Evolutionary conservation across 2,888 invertebrate species (phyloP), one percentile per base, ranked within the genome.

Genomic region (Drosophila pegasa): DNA sequence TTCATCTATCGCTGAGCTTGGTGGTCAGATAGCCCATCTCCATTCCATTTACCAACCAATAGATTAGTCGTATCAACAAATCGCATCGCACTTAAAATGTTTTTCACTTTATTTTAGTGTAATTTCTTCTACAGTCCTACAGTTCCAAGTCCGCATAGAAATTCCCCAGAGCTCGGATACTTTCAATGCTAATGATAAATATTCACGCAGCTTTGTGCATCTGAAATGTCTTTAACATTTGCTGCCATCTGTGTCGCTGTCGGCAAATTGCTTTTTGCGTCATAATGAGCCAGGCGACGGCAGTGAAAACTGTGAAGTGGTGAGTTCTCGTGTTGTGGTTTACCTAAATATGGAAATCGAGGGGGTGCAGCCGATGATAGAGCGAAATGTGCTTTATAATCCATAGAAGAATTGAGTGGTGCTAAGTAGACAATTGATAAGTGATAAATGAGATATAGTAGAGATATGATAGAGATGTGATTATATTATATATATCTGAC

Each of bases 261-360:
- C 2, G 4, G 10, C 16, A 18, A 80, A 78, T 73, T 80, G 78
- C 50, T 70, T 69, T 78, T 62, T 41, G 65, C 58, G 18, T 27
- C 45, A 18, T 45, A 18, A 45, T 18, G 27, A 45, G 78, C 57
- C 41, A 55, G 37, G 35, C 43, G 51, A 64, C 60, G 68, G 68
- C 41, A 59, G 37, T 56, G 25, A 20, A 25, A 71, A 70, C 33
- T 48, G 64, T 37, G 5, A 33, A 40, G 20, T 45, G 37, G 37
- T 18, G 52, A 20, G n/a, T 52, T 31, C 9, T 16, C 10, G 6
- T 29, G 31, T 41, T 58, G 22, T 14, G 54, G 38, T 22, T 8
- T 29, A 29, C 12, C 8, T 7, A 4, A 22, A 29, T 29, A 3
- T 2, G 9, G 3, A 29, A 20, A 6, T n/a, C 12, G 10, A 18